Evolutionary conservation across 2,888 invertebrate species (phyloP), one percentile per base, ranked within the genome.

Genomic region (Hypomecis atomaria): DNA sequence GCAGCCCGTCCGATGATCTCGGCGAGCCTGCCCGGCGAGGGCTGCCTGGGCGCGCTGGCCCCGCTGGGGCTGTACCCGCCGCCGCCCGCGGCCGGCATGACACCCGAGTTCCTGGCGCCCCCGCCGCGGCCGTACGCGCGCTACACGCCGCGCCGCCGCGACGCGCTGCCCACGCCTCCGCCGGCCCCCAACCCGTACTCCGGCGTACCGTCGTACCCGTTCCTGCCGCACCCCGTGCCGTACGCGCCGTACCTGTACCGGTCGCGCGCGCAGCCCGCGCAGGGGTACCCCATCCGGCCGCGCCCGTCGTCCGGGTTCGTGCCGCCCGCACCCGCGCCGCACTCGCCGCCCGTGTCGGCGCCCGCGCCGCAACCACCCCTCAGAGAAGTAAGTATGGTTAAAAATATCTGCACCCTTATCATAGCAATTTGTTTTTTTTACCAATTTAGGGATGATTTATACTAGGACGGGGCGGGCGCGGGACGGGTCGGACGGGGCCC

Each of bases 1-100:
- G 6, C 93, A 94, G 94, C 88, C 78, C 88, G 79, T 86, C 93
- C 94, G 94, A 95, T 95, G 95, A 95, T 95, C 94, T 94, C 95
- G 84, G 94, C 94, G 86, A 92, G 93, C 83, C 92, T 93, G 83
- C 94, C 94, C 87, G 94, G 95, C 93, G 95, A 95, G 94, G 64
- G 64, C 36, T 64, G 64, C 59, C 90, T 92, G 83, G 89, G 89
- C 79, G 92, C 92, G 87, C 89, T 93, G 82, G 90, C 93, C 87
- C 94, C 93, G 90, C 93, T 93, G 86, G 92, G 90, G 86, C 92
- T 94, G 86, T 93, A 94, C 83, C 93, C 92, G 82, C 93, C 92
- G 79, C 93, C 89, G 65, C 89, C 91, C 70, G 83, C 86, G 74
- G 74, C 85, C 82, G 83, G 88, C 75, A 90, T 93, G 88, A 90